Evolutionary conservation across 2,113 vertebrate species (phyloP).

Genomic region (Pomatostomus ruficeps): DNA sequence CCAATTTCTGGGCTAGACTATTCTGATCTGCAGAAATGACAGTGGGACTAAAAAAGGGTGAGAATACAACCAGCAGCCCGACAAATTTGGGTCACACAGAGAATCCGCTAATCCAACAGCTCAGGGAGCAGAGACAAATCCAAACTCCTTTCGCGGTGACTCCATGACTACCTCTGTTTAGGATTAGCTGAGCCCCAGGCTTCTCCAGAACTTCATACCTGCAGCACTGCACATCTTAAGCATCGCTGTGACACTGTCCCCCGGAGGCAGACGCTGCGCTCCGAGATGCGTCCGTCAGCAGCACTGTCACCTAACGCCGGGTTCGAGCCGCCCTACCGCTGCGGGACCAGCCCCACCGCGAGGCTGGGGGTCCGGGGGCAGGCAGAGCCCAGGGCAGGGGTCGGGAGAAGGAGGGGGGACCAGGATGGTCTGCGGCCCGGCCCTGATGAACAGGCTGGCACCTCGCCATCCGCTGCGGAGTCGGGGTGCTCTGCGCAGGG

Average conservation of each 20-base stretch:
- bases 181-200: background rate
- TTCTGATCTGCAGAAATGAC: background rate
- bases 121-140: background rate
- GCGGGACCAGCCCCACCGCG: background rate
- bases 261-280: background rate
- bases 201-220: background rate
- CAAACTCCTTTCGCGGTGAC: background rate
- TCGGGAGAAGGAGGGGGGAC: no score
- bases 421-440: background rate
- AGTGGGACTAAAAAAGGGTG: background rate
- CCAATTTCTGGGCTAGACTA: background rate
- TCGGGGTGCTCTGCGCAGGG: background rate
- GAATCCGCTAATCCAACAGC: background rate
- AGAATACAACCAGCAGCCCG: background rate
- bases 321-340: accelerated
- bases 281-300: background rate
- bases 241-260: background rate
- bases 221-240: background rate
- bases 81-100: constrained; percentile 1
- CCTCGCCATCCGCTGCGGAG: background rate
- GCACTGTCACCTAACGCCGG: accelerated
- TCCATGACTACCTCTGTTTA: background rate
- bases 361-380: background rate
- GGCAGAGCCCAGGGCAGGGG: background rate
- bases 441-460: background rate